These are phyloP conservation scores for Phyllostomus hastatus DNA, from an alignment of 2,113 vertebrate species.

Conservation along the genomic window DNA sequence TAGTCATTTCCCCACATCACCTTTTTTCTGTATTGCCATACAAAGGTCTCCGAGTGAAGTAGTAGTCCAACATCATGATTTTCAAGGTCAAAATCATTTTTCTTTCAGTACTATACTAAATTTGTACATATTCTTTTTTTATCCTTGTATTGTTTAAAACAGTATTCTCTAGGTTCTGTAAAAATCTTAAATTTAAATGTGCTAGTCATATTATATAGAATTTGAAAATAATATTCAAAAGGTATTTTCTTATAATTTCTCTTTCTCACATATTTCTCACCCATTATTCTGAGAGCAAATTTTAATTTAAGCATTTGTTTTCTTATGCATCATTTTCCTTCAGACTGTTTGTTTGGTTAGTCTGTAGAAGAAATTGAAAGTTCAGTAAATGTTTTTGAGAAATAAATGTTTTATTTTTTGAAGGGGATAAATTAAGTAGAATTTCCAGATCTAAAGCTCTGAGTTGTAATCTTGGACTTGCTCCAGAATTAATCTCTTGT, in stretches of 20 bases:
- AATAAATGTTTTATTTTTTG: background rate
- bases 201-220: background rate
- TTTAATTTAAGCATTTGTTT: background rate
- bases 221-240: constrained; percentile 6
- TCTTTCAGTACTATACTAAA: background rate
- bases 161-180: background rate
- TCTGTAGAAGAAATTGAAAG: background rate
- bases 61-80: background rate
- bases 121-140: background rate
- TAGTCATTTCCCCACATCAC: background rate
- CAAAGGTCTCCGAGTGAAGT: background rate
- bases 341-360: background rate
- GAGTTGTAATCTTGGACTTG: background rate
- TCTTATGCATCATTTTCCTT: background rate
- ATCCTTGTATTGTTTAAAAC: background rate
- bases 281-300: background rate
- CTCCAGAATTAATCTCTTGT: background rate
- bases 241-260: background rate
- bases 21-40: background rate
- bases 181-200: background rate
- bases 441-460: background rate
- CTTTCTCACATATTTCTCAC: background rate
- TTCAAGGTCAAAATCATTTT: background rate
- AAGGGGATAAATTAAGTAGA: background rate
- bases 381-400: background rate